A percentile compares a stretch with the other conserved stretches of the same genome.
Evolutionary conservation across 2,113 vertebrate species (phyloP).

Genomic region (Triplophysa tibetana): DNA sequence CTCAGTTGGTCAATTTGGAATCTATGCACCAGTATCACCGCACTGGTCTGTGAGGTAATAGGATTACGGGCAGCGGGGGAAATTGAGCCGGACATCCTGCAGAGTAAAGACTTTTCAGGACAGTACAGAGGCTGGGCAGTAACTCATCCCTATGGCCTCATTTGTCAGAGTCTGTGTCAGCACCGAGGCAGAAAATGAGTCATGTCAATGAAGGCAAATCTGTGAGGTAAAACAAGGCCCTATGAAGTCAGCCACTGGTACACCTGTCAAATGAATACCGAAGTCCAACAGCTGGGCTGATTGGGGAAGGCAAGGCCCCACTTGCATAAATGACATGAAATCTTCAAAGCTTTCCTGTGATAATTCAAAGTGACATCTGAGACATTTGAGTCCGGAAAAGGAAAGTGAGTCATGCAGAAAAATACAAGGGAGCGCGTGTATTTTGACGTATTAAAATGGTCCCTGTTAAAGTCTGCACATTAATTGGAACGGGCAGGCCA

Average conservation of each 20-base stretch:
- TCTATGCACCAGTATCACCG: not conserved
- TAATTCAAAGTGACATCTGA: constrained; percentile 38
- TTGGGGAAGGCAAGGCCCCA: constrained; percentile 16
- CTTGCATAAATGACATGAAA: constrained; percentile 31
- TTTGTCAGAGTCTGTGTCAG: constrained; percentile 31
- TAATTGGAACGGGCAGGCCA: constrained; percentile 39
- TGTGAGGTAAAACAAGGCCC: constrained; percentile 39
- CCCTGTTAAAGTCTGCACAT: not conserved
- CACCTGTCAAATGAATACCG: constrained; percentile 31
- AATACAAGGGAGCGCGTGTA: not conserved
- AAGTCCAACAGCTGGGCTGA: constrained; percentile 9
- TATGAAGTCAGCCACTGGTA: constrained; percentile 13
- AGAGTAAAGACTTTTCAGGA: constrained; percentile 8
- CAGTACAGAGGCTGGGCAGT: not conserved
- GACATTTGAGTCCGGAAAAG: not conserved
- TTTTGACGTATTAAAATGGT: constrained; percentile 30
- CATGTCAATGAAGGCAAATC: constrained; percentile 9
- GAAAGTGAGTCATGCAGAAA: not conserved
- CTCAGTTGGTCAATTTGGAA: constrained; percentile 23
- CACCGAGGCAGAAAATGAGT: constrained; percentile 39
- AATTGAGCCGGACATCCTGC: constrained; percentile 24
- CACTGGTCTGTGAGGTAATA: constrained; percentile 21
- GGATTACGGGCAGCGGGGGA: constrained; percentile 7
- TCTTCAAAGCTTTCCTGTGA: constrained; percentile 4
- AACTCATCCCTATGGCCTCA: constrained; percentile 17